A percentile compares a stretch with the other conserved stretches of the same genome.
Evolutionary conservation across 2,888 invertebrate species (phyloP).

Genomic region (Nymphalis c-album): DNA sequence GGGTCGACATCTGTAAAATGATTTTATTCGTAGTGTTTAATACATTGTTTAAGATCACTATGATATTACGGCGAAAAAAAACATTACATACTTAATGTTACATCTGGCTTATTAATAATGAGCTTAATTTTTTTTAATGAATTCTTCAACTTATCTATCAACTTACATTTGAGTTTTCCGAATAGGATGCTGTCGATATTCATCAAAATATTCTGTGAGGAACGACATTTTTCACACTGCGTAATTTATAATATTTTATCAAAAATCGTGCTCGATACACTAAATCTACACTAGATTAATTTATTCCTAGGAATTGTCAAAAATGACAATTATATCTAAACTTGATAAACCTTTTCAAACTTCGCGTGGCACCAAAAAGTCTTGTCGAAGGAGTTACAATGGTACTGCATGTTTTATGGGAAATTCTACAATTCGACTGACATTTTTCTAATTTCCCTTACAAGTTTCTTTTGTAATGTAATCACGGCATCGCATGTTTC

Average conservation of each 20-base stretch:
- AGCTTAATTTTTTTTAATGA: too few species aligned
- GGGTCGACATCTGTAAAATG: slow-evolving; percentile 60
- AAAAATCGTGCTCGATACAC: neutral
- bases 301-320: neutral
- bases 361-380: neutral
- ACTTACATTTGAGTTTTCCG: slow-evolving; percentile 71
- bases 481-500: slow-evolving; percentile 72
- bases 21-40: neutral
- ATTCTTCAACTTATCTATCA: neutral
- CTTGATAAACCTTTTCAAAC: neutral
- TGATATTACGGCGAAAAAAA: neutral
- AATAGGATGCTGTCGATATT: slow-evolving; percentile 68
- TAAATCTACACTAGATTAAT: neutral
- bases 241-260: slow-evolving; percentile 26
- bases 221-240: slow-evolving; percentile 62
- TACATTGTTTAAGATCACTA: neutral
- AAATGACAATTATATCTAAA: neutral
- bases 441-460: slow-evolving; percentile 46
- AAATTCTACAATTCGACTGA: slow-evolving; percentile 42
- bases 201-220: slow-evolving; percentile 76
- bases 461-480: slow-evolving; percentile 60
- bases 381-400: slow-evolving; percentile 5
- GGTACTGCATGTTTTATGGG: slow-evolving; percentile 28
- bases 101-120: too few species aligned
- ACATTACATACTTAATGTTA: too few species aligned